phyloP scores from a whole-genome alignment of 1,140 invertebrate species.

The Cyphomyrmex costatus region DNA sequence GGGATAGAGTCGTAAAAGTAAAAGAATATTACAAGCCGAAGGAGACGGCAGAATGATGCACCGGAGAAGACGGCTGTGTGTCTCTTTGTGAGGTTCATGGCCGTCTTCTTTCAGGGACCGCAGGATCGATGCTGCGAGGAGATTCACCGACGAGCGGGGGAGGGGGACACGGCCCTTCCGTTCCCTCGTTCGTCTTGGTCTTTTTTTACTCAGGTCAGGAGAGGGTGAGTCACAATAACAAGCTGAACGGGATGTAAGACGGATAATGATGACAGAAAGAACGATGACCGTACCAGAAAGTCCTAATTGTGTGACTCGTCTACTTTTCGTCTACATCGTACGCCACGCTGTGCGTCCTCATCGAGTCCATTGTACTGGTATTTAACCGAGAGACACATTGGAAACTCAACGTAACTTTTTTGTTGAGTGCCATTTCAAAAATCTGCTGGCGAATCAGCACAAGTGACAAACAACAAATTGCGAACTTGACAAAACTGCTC shows the following conservation, averaged over 20 bases:
- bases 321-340: constrained; percentile 19
- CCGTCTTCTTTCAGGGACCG: constrained; percentile 63
- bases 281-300: constrained; percentile 39
- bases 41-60: constrained; percentile 45
- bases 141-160: constrained; percentile 35
- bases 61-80: constrained; percentile 48
- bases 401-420: not conserved
- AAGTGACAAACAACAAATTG: not conserved
- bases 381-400: constrained; percentile 33
- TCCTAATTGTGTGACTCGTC: constrained; percentile 36
- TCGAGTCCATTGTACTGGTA: not conserved
- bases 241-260: constrained; percentile 4
- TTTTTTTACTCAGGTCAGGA: constrained; percentile 19
- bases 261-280: constrained; percentile 63
- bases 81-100: constrained; percentile 71
- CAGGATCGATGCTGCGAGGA: constrained; percentile 71
- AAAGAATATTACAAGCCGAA: constrained; percentile 12
- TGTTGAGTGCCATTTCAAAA: not conserved
- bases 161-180: constrained; percentile 12
- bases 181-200: not conserved
- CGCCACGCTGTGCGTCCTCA: not conserved
- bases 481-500: not conserved
- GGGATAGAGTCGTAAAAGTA: constrained; percentile 10
- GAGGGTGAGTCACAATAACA: constrained; percentile 22
- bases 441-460: not conserved